Percentiles rank a stretch among this genome's conserved stretches.
These are phyloP conservation scores for Petaurus breviceps DNA, from an alignment of 2,113 vertebrate species.

Conservation along the genomic window DNA sequence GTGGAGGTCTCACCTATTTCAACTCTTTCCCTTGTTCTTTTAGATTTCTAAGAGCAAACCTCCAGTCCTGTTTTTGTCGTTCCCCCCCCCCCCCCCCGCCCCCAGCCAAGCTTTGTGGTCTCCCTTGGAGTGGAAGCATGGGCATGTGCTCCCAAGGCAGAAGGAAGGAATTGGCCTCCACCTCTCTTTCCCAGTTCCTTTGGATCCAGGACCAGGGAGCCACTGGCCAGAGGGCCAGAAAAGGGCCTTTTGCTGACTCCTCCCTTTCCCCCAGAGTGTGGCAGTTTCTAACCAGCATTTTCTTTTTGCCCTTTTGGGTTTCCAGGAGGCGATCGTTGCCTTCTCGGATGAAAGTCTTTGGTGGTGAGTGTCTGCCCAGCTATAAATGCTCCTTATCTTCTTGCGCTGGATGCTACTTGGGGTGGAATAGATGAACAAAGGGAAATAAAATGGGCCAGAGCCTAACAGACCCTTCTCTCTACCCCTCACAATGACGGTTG, in stretches of 20 bases:
- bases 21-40: neutral
- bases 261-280: neutral
- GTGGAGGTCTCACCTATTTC: neutral
- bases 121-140: neutral
- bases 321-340: constrained; percentile 62
- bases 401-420: neutral
- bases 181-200: neutral
- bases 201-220: neutral
- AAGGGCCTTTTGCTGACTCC: neutral
- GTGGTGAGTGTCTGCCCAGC: constrained; percentile 61
- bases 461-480: neutral
- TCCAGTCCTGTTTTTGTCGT: neutral
- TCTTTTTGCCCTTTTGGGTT: constrained; percentile 56
- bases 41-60: neutral
- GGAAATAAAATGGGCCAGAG: neutral
- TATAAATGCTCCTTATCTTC: neutral
- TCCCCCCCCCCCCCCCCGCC: no score
- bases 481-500: neutral
- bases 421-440: neutral
- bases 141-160: neutral
- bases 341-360: constrained; percentile 59
- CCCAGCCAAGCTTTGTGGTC: neutral
- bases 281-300: constrained; percentile 52
- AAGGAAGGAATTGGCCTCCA: neutral
- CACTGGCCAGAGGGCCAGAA: neutral